Base-by-base conservation (phyloP, 2,113 vertebrate species). In the Apodemus speciosus region DNA sequence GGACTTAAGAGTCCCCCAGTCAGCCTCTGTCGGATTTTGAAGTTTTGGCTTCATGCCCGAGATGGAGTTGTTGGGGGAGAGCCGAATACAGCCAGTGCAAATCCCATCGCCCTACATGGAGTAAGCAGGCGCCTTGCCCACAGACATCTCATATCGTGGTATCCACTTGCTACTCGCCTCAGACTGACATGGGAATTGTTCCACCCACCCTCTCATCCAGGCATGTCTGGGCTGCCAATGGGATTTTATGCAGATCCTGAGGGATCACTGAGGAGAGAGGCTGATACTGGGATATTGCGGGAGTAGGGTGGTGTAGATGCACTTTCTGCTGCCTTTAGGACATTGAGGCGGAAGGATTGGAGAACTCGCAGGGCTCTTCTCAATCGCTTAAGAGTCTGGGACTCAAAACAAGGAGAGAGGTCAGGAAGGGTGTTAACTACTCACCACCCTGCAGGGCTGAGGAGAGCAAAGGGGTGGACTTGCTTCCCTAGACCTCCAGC, bases 391-490 rank as follows among this genome's bases (percentile, higher is more conserved):
- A 53, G 85, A 94, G 69, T 89, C 58, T 85, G 66, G 80, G 64
- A 89, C 58, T 6, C 91, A 92, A 91, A 87, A 92, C 53, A 85
- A 95, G 96, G 27, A 75, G 68, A 94, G 76, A 94, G 76, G 30
- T 85, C 91, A 90, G 92, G 92, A 49, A 95, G 72, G 84, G 80
- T 89, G 85, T 95, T 80, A 85, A 91, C 92, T 97, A 97, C 97
- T 97, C 96, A 97, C 97, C 96, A 94, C 94, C 92, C 96, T 88
- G 89, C 92, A 81, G n/a, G 83, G 68, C 66, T 97, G 94, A 97
- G 93, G 81, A 95, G 81, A 92, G 92, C 46, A 94, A 32, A 13
- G 14, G 75, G 79, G 58, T 80, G 77, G 90, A 86, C 88, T 23
- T 87, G 86, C 94, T 95, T 95, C 27, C 92, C 91, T 96, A 96